These are phyloP conservation scores for Hippasteria phrygiana DNA, from an alignment of 53 echinoderm and acorn worm species.

Conservation along the genomic window DNA sequence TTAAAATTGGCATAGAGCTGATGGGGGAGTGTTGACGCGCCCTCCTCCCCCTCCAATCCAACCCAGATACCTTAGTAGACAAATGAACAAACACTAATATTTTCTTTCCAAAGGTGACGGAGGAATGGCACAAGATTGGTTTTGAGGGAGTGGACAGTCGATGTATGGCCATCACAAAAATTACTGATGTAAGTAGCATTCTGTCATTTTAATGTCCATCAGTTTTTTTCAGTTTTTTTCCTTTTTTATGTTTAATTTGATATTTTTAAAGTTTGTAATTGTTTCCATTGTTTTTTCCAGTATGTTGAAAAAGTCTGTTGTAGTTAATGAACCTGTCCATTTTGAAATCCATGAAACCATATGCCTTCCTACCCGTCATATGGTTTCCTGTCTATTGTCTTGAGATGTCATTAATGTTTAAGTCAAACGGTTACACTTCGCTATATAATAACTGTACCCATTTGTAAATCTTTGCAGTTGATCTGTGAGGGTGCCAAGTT, in stretches of 20 bases:
- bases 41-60: too few species aligned
- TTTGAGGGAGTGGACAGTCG: slow-evolving; percentile 86
- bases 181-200: slow-evolving; percentile 83
- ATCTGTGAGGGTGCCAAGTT: slow-evolving; percentile 96
- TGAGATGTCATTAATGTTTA: too few species aligned
- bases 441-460: background rate
- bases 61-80: background rate
- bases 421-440: background rate
- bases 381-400: too few species aligned
- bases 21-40: too few species aligned
- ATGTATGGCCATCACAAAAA: slow-evolving; percentile 90
- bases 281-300: too few species aligned
- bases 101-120: slow-evolving; percentile 74
- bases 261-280: background rate
- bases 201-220: background rate
- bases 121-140: slow-evolving; percentile 97
- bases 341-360: too few species aligned
- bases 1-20: too few species aligned
- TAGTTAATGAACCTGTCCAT: too few species aligned
- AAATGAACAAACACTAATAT: background rate
- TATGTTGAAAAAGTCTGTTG: too few species aligned
- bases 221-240: background rate
- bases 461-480: slow-evolving; percentile 67
- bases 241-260: too few species aligned
- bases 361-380: too few species aligned